A percentile compares a stretch with the other conserved stretches of the same genome.
Evolutionary conservation across 2,888 invertebrate species (phyloP).

Genomic region (Tillus elongatus): DNA sequence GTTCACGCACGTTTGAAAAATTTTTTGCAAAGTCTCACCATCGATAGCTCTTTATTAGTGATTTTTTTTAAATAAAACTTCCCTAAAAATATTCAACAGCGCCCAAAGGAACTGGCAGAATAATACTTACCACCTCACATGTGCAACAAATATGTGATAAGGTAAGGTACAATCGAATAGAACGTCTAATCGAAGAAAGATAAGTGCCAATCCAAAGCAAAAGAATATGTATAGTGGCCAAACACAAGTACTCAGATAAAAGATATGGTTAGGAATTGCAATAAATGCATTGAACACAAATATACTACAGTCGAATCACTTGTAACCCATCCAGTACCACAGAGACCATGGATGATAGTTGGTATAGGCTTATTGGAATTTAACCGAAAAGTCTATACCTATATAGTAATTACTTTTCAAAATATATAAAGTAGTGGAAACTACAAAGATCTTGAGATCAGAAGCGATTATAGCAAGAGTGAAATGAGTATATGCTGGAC

Average conservation of each 20-base stretch:
- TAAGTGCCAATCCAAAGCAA: slow-evolving; percentile 21
- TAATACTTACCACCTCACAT: no score
- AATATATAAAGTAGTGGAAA: slow-evolving; percentile 15
- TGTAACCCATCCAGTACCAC: slow-evolving; percentile 10
- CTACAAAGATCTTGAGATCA: no score
- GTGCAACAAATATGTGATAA: no score
- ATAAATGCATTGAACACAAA: slow-evolving; percentile 9
- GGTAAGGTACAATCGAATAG: no score
- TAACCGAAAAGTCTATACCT: slow-evolving; percentile 9
- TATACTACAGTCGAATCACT: slow-evolving; percentile 14
- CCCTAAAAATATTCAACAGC: no score
- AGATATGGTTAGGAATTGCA: slow-evolving; percentile 13
- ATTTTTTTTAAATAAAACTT: no score
- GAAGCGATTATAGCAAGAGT: no score
- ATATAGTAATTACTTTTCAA: slow-evolving; percentile 15
- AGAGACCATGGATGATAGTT: slow-evolving; percentile 16
- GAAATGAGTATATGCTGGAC: slow-evolving; percentile 13
- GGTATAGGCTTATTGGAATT: slow-evolving; percentile 14
- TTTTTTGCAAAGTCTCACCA: no score
- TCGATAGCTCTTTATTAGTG: no score
- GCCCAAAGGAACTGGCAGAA: no score
- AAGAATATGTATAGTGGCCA: slow-evolving; percentile 25
- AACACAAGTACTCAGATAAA: slow-evolving; percentile 22
- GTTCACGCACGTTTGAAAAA: no score
- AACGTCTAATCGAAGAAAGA: no score